A percentile compares a stretch with the other conserved stretches of the same genome.
phyloP scores from a whole-genome alignment of 2,113 vertebrate species.

The Coryphaenoides rupestris region DNA sequence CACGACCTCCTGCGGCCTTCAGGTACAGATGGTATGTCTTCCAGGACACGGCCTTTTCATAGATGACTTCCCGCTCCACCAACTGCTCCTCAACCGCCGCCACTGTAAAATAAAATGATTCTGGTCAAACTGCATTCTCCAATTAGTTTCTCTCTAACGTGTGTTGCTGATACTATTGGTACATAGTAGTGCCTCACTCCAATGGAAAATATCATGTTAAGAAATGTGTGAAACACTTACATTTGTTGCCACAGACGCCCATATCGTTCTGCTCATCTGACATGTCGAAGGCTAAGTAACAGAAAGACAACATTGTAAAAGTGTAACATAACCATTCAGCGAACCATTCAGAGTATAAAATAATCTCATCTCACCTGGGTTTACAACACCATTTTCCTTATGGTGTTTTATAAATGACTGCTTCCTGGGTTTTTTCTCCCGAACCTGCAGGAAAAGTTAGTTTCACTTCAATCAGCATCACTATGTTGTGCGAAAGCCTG shows the following conservation, averaged over 20 bases:
- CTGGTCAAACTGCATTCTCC: too few relatives aligned
- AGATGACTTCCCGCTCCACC: slow-evolving; percentile 51
- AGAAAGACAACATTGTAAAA: slow-evolving; percentile 6
- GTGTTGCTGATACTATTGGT: too few relatives aligned
- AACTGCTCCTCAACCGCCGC: slow-evolving; percentile 60
- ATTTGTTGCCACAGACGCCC: not conserved
- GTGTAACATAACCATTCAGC: too few relatives aligned
- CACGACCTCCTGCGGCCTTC: slow-evolving; percentile 76
- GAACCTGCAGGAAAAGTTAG: too few relatives aligned
- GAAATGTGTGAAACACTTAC: not conserved
- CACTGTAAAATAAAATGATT: too few relatives aligned
- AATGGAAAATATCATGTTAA: too few relatives aligned
- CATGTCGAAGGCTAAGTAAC: slow-evolving; percentile 68
- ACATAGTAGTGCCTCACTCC: too few relatives aligned
- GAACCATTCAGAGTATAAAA: too few relatives aligned
- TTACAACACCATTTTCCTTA: slow-evolving; percentile 46
- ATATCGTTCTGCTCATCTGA: slow-evolving; percentile 56
- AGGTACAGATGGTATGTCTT: slow-evolving; percentile 75
- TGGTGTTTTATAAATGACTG: slow-evolving; percentile 10
- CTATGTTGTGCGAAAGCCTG: too few relatives aligned
- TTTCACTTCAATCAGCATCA: too few relatives aligned
- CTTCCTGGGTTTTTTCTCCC: slow-evolving; percentile 27
- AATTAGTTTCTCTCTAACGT: too few relatives aligned
- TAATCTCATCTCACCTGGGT: slow-evolving; percentile 55
- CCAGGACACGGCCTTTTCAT: slow-evolving; percentile 67